Evolutionary conservation across 2,888 invertebrate genomes (phyloP), one percentile per base, ranked within the genome.

Genomic region (Brachypterus glaber): DNA sequence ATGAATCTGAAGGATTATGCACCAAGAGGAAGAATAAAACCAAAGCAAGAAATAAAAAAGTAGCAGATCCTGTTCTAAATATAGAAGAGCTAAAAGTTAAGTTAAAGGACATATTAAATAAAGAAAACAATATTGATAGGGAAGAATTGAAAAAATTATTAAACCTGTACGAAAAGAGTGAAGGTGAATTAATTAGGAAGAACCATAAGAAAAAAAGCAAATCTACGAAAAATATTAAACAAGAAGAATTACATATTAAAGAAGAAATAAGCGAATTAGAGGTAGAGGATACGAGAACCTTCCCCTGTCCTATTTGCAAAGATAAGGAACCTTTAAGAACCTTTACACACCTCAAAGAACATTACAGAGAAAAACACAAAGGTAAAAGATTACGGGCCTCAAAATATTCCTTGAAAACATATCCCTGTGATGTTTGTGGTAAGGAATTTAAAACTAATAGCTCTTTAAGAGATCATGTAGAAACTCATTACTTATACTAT

Each of bases 401-500:
- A 1, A 44, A 51, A 15, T 51, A 54, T 24, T 46, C 52, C 9
- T 47, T 42, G 33, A 50, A 53, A 27, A 32, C 47, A 16, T 53
- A 53, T 31, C 53, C 53, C 1, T 65, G 65, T 40, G 63, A 65
- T 21, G 50, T 64, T 21, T 65, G 65, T 42, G 57, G 58, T 2
- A 64, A 63, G 43, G 50, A 53, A 37, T 60, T 63, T 40, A 54
- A 56, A 37, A 53, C 59, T 1, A 40, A 51, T 12, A 55, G 54
- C 33, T 55, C 55, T 17, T 48, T 63, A 17, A 59, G 57, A 39
- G 63, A 64, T 36, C 65, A 65, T 47, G 50, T 61, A 31, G 62
- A 61, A 42, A 63, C 57, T 2, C 65, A 65, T 45, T 60, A 57
- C 40, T 64, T 62, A 35, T 57, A 59, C 30, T 65, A 58, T 43